A percentile compares a stretch with the other conserved stretches of the same genome.
These are phyloP conservation scores for Poeciliopsis paucimaculata DNA, from an alignment of 2,797 vertebrate species.

Conservation along the genomic window DNA sequence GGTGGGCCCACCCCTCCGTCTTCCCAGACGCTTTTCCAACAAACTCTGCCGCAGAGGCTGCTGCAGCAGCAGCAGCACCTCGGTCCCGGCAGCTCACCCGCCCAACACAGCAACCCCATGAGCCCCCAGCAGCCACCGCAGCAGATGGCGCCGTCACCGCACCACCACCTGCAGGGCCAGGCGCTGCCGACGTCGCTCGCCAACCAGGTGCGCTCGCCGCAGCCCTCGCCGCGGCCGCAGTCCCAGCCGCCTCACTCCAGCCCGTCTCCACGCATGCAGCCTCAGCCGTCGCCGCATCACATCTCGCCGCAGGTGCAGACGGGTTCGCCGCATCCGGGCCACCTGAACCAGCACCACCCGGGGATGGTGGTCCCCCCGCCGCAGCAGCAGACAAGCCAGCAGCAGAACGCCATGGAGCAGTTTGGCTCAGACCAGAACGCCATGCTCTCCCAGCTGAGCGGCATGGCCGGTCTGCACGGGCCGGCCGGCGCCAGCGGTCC, in stretches of 20 bases:
- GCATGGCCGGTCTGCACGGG: constrained; percentile 93
- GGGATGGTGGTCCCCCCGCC: constrained; percentile 81
- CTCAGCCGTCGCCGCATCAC: constrained; percentile 95
- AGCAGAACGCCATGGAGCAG: constrained; percentile 94
- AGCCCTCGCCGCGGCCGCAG: constrained; percentile 94
- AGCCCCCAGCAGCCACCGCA: constrained; percentile 86
- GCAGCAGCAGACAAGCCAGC: constrained; percentile 70
- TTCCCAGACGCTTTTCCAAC: constrained; percentile 82
- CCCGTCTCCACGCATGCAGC: constrained; percentile 95
- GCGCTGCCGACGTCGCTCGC: constrained; percentile 87
- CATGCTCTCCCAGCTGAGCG: constrained; percentile 94
- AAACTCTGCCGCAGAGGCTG: constrained; percentile 90
- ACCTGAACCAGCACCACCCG: constrained; percentile 82
- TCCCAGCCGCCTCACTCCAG: constrained; percentile 98
- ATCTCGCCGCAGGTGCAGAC: constrained; percentile 97
- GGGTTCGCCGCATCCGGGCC: constrained; percentile 92
- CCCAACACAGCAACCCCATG: constrained; percentile 93
- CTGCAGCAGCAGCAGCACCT: constrained; percentile 93
- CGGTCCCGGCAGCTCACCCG: constrained; percentile 83
- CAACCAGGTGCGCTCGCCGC: constrained; percentile 96
- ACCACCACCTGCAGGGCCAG: constrained; percentile 92
- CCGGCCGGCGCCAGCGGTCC: constrained; percentile 84
- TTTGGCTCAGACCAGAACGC: constrained; percentile 92
- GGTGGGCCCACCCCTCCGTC: constrained; percentile 79
- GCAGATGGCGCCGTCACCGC: constrained; percentile 90